Percentiles rank a stretch among this genome's conserved stretches.
Evolutionary conservation across 2,113 vertebrate genomes (phyloP).

Genomic region (Phoxinus phoxinus): DNA sequence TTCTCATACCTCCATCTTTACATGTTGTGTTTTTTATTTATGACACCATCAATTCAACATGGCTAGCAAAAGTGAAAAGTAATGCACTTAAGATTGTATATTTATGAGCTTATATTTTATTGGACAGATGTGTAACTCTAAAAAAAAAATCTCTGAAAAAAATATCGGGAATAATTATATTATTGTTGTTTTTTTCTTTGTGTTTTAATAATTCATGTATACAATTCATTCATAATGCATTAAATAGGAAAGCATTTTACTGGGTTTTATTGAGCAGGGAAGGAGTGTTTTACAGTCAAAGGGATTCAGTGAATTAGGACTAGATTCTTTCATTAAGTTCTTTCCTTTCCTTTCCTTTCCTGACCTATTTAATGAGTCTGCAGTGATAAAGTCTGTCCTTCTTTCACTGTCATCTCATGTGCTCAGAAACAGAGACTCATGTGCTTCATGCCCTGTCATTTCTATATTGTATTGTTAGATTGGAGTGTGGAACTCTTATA

Average conservation of each 20-base stretch:
- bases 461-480: conserved; percentile 77
- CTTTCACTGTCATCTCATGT: background rate
- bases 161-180: background rate
- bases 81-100: background rate
- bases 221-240: background rate
- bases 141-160: background rate
- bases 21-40: background rate
- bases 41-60: background rate
- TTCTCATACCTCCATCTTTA: background rate
- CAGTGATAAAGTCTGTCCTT: background rate
- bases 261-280: background rate
- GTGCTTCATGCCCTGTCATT: background rate
- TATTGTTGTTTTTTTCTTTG: background rate
- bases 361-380: background rate
- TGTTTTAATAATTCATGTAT: background rate
- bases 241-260: background rate
- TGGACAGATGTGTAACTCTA: background rate
- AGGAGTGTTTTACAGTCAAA: background rate
- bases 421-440: background rate
- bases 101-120: background rate
- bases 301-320: background rate
- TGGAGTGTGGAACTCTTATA: conserved; percentile 93
- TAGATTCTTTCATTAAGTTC: background rate
- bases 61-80: background rate
- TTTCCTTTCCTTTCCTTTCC: conserved; percentile 11